Evolutionary conservation across 1,140 invertebrate species (phyloP), one percentile per base, ranked within the genome.

Genomic region (Heliconius himera): DNA sequence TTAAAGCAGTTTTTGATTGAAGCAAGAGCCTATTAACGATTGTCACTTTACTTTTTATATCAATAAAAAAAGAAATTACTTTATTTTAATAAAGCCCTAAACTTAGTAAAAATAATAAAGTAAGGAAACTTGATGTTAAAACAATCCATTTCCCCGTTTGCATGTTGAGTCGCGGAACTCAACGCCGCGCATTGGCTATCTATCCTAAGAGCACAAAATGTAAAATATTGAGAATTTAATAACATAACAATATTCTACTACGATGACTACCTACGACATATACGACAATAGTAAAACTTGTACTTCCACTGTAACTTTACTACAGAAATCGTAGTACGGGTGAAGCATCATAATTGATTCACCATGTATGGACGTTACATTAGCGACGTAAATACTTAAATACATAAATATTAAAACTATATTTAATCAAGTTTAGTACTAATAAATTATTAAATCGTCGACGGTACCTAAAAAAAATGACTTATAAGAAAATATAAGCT

Each of bases 301-400:
- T 13, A 66, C 26, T 9, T n/a, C n/a, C 11, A n/a, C 20, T n/a
- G 9, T 29, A 29, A 13, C 9, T 26, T 22, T 66, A 29, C 13
- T 16, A 16, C 26, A 66, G 26, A 29, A 26, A 29, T 29, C 60
- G 13, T 66, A 29, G 60, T 66, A 66, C 29, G 60, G 56, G 60
- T 18, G 60, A 66, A 54, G 22, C 33, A 46, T 70, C 73, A 70
- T 79, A 82, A 82, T 84, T 84, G 79, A 79, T 76, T 82, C 70
- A 76, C 82, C 77, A 79, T 70, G 70, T 66, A 74, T 38, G 74
- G 73, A 81, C 74, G 79, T 76, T 81, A 77, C 71, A 73, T 41
- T 56, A 41, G 46, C 22, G 56, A 66, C 22, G 60, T 22, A 51
- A 51, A 20, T 51, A 51, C 18, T 51, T 51, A 51, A 51, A 18